Evolutionary conservation across 2,888 invertebrate species (phyloP), one percentile per base, ranked within the genome.

Genomic region (Proisotoma minuta): DNA sequence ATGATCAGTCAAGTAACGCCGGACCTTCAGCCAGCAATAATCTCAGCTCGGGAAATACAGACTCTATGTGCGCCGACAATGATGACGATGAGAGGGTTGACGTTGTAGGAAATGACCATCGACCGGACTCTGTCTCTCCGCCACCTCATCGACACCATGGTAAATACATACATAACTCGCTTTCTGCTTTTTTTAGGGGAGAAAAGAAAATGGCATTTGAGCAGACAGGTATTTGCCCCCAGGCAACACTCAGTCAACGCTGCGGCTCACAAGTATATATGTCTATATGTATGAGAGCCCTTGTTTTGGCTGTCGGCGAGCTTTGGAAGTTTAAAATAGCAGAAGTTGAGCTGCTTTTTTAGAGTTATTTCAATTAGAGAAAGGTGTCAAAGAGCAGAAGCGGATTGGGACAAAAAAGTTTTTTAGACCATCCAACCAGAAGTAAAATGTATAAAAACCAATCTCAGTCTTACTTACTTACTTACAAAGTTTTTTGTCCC

Each of bases 1-100:
- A 78, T 62, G 76, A 76, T 62, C 68, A 71, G 56, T 71, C 73
- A 26, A 67, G 70, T 51, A 68, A 69, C 52, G 65, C 72, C 24
- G 73, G 73, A 47, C 69, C 72, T 23, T 72, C 72, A 27, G 62
- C 71, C 60, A 69, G 69, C 63, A 72, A 71, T 65, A 70, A 69
- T 59, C 66, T 71, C 52, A 70, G 73, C 49, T 74, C 73, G 10
- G 74, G 72, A 53, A 70, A 70, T 39, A 70, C 73, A 12, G 74
- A 74, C 63, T 73, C 73, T 68, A 72, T 73, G 52, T 71, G 69
- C 71, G 73, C 72, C 63, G 76, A 72, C 56, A 77, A 78, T 56
- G 74, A 76, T 53, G 91, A 92, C 73, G 92, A 92, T 78, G 85
- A 88, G 75, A 80, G 92, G 76, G 92, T 92, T 78, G 92, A 92